Percentiles rank a stretch among this genome's conserved stretches.
These are phyloP conservation scores for Phyllostomus hastatus DNA, from an alignment of 2,113 vertebrate genomes.

Conservation along the genomic window DNA sequence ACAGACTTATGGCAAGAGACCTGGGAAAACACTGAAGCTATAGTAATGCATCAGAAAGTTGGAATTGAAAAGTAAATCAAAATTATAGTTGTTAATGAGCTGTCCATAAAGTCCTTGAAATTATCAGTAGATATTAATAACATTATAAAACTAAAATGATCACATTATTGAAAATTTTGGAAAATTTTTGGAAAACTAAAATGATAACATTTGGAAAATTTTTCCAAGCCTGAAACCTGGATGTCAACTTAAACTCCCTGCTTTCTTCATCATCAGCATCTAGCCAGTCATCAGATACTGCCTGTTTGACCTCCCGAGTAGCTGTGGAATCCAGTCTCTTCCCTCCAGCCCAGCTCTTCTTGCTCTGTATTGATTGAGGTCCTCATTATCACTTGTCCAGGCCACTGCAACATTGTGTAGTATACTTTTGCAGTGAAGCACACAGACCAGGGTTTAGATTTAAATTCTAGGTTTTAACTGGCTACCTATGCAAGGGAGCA, in stretches of 20 bases:
- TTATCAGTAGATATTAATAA: background rate
- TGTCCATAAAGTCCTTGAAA: background rate
- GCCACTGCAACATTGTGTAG: background rate
- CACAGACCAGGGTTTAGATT: background rate
- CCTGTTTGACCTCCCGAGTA: background rate
- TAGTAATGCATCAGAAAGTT: background rate
- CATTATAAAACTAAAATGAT: background rate
- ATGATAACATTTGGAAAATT: background rate
- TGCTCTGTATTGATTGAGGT: background rate
- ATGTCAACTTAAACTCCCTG: background rate
- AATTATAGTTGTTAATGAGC: background rate
- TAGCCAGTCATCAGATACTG: fast-evolving
- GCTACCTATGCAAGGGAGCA: background rate
- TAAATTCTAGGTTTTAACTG: background rate
- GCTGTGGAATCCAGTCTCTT: background rate
- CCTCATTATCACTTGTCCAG: background rate
- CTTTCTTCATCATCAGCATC: background rate
- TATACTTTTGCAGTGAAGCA: too few species aligned
- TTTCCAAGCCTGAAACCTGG: background rate
- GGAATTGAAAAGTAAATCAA: background rate
- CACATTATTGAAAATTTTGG: background rate
- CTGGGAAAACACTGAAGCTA: background rate
- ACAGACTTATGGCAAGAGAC: background rate
- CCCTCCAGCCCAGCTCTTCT: background rate
- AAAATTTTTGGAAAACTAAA: background rate